Base-by-base conservation (phyloP, 2,888 invertebrate genomes). In the Petrolisthes cinctipes region DNA sequence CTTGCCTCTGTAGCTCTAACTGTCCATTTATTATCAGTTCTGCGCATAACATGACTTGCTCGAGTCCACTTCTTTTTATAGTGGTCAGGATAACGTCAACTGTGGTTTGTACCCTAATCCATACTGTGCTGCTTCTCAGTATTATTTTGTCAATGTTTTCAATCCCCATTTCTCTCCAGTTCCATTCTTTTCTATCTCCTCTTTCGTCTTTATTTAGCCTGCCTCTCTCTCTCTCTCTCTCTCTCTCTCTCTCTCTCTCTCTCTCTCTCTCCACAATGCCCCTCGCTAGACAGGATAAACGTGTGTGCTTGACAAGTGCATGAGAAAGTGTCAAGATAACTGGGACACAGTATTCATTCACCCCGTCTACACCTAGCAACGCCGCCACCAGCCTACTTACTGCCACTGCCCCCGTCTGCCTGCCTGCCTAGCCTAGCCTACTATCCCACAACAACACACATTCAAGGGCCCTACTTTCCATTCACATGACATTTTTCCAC, bases 201-300 rank as follows among this genome's bases (percentile, higher is more conserved):
- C 54, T 54, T 20, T 20, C 37, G 11, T n/a, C 17, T 11, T 54
- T 14, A 51, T 14, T 20, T 5, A 0, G 11, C 11, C 0, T 79
- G 9, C 53, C 54, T 51, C 20, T 53, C 53, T 73, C 73, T 73
- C 73, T 73, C 78, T 73, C 73, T 73, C 73, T 73, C 73, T 73
- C 73, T 73, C 73, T 73, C 73, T 73, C 73, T 73, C 73, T 73
- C 73, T 73, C 73, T 73, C 73, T 73, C 73, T 73, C 73, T 73
- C 73, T 73, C 73, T 73, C 73, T 73, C 73, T 73, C n/a, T 2
- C 2, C 37, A 37, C 37, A 37, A 37, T 1, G 37, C 37, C 37
- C 37, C 37, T 37, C 2, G 37, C 37, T 37, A 37, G 37, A 37
- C 37, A 37, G 37, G 37, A 37, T 37, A 37, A 37, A 37, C 37